phyloP scores from a whole-genome alignment of 2,797 vertebrate genomes.

The Diplodus puntazzo region DNA sequence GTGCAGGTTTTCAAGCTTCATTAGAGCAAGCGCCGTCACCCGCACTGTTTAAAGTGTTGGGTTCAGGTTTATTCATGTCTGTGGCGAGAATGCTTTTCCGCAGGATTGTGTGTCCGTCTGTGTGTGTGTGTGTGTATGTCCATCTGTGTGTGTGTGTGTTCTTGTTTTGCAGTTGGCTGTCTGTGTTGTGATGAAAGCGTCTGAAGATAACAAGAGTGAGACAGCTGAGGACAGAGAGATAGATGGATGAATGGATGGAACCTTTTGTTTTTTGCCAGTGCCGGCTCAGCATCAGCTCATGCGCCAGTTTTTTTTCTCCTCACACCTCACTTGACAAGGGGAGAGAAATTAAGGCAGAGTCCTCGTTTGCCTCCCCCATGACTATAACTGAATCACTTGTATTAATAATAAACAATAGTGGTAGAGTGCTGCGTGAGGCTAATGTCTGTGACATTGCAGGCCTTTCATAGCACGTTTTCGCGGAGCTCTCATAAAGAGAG shows the following conservation, averaged over 20 bases:
- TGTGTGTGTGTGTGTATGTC: background rate
- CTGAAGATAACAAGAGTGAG: slow-evolving; percentile 13
- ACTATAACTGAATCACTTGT: slow-evolving; percentile 6
- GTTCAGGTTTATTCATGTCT: background rate
- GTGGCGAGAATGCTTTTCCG: slow-evolving; percentile 9
- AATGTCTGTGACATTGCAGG: slow-evolving; percentile 24
- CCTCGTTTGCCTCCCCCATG: background rate
- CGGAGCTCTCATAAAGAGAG: slow-evolving; percentile 34
- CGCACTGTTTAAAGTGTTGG: background rate
- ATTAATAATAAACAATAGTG: slow-evolving; percentile 8
- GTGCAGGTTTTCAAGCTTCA: slow-evolving; percentile 19
- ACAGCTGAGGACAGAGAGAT: slow-evolving; percentile 28
- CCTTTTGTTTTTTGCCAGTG: slow-evolving; percentile 35
- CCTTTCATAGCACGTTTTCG: slow-evolving; percentile 41
- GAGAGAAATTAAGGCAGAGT: slow-evolving; percentile 7
- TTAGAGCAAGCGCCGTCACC: background rate
- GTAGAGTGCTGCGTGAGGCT: slow-evolving; percentile 1
- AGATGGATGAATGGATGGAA: background rate
- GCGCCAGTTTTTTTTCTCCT: slow-evolving; percentile 23
- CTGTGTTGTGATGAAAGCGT: slow-evolving; percentile 29
- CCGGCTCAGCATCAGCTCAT: slow-evolving; percentile 29
- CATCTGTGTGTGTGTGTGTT: background rate
- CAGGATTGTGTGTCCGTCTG: slow-evolving; percentile 11
- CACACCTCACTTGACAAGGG: slow-evolving; percentile 14
- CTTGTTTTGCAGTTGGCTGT: slow-evolving; percentile 38